phyloP scores from a whole-genome alignment of 2,888 invertebrate genomes.

The Zaprionus lineosus region DNA sequence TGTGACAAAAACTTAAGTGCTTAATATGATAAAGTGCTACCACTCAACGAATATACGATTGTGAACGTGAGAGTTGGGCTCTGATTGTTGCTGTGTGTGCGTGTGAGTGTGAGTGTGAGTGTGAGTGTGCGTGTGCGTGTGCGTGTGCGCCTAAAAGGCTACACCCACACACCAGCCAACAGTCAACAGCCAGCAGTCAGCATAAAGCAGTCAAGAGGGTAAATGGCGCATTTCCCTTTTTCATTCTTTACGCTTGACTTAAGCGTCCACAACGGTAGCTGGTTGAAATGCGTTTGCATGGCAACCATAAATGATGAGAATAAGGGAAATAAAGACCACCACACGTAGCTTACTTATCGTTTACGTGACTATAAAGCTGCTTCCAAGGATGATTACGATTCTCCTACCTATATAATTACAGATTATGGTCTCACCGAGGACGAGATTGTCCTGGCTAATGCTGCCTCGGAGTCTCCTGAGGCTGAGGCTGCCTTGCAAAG shows the following conservation, averaged over 20 bases:
- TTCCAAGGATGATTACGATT: slow-evolving; percentile 57
- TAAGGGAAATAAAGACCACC: slow-evolving; percentile 9
- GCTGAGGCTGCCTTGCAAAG: slow-evolving; percentile 89
- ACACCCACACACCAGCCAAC: slow-evolving; percentile 22
- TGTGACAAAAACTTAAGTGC: slow-evolving; percentile 73
- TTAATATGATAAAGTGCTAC: slow-evolving; percentile 78
- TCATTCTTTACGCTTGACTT: slow-evolving; percentile 76
- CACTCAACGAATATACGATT: slow-evolving; percentile 48
- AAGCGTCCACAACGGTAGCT: slow-evolving; percentile 34
- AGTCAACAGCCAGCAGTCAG: slow-evolving; percentile 6
- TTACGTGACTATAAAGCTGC: slow-evolving; percentile 66
- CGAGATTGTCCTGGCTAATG: slow-evolving; percentile 93
- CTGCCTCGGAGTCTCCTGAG: slow-evolving; percentile 90
- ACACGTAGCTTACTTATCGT: slow-evolving; percentile 64
- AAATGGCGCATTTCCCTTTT: slow-evolving; percentile 79
- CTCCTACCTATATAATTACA: slow-evolving; percentile 77
- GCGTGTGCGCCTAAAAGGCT: slow-evolving; percentile 28
- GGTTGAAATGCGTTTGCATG: slow-evolving; percentile 50
- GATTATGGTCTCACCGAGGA: slow-evolving; percentile 95
- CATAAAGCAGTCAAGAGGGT: slow-evolving; percentile 37
- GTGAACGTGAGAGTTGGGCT: slow-evolving; percentile 16
- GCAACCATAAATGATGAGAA: slow-evolving; percentile 42
- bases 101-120: slow-evolving; percentile 19
- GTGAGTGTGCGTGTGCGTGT: slow-evolving; percentile 6
- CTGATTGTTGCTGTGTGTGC: slow-evolving; percentile 16